Evolutionary conservation across 2,113 vertebrate genomes (phyloP).

Genomic region (Otis tarda): DNA sequence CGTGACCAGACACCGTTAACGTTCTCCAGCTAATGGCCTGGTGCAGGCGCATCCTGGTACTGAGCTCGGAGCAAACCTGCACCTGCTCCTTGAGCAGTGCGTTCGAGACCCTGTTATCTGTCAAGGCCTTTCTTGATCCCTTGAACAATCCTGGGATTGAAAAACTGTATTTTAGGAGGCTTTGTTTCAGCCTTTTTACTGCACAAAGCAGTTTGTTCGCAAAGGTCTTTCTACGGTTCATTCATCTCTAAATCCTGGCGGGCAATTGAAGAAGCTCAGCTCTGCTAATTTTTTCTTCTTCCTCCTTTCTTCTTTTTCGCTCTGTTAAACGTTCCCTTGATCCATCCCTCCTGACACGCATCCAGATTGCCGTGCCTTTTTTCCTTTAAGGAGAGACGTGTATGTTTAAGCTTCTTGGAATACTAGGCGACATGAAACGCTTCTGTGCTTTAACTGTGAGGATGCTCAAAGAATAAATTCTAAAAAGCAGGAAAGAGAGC

Average conservation of each 20-base stretch:
- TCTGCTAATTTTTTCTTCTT: slow-evolving; percentile 4
- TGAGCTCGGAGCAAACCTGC: not conserved
- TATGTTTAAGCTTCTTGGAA: not conserved
- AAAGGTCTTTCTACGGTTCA: slow-evolving; percentile 6
- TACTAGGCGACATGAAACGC: not conserved
- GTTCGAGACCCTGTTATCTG: not conserved
- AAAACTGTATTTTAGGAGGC: slow-evolving; percentile 14
- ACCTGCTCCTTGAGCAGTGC: slow-evolving; percentile 1
- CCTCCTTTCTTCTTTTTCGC: not conserved
- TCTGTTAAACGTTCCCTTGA: slow-evolving; percentile 15
- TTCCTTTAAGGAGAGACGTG: not conserved
- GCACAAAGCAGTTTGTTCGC: not conserved
- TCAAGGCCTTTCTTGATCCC: slow-evolving; percentile 24
- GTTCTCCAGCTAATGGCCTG: not conserved
- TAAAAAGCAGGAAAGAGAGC: not conserved
- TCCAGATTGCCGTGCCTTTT: not conserved
- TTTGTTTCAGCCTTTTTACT: not conserved
- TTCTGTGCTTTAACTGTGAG: not conserved
- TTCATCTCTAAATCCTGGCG: slow-evolving; percentile 44
- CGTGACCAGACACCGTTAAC: not conserved
- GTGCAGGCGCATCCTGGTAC: not conserved
- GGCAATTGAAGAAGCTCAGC: slow-evolving; percentile 11
- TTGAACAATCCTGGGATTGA: slow-evolving; percentile 28
- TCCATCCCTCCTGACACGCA: not conserved
- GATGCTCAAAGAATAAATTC: not conserved